These are phyloP conservation scores for Typhlichthys eigenmanni DNA, from an alignment of 2,797 vertebrate species.

Conservation along the genomic window DNA sequence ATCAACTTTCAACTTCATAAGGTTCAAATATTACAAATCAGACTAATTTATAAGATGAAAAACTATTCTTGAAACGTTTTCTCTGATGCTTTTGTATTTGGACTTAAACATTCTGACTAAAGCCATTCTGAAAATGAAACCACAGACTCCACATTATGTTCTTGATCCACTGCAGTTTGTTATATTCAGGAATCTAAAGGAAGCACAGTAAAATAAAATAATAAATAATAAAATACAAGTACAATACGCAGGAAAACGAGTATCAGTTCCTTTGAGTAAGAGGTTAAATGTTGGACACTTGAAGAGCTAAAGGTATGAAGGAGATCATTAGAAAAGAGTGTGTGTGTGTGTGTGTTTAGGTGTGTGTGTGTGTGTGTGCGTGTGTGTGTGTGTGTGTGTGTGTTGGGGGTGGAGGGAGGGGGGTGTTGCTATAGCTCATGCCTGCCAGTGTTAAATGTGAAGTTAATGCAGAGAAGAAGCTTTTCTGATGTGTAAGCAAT, in stretches of 20 bases:
- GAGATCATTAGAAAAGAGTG: background rate
- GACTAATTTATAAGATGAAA: conserved; percentile 70
- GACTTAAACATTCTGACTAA: conserved; percentile 61
- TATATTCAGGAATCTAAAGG: background rate
- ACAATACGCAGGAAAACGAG: too few relatives aligned
- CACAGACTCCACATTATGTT: conserved; percentile 21
- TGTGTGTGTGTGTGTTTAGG: background rate
- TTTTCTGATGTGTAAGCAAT: conserved; percentile 74
- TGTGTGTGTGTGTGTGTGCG: background rate
- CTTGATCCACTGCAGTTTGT: background rate
- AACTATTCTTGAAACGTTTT: conserved; percentile 58
- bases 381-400: background rate
- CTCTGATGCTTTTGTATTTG: conserved; percentile 65
- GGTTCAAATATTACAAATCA: conserved; percentile 48
- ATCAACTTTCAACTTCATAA: conserved; percentile 21
- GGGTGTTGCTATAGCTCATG: conserved; percentile 17
- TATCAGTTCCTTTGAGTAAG: background rate
- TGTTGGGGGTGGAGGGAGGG: background rate
- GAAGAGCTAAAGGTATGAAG: background rate
- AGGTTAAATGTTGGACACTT: background rate
- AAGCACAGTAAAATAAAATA: too few relatives aligned
- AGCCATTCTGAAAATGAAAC: conserved; percentile 45
- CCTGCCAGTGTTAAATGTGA: conserved; percentile 55
- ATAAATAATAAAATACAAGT: too few relatives aligned
- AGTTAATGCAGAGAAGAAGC: conserved; percentile 50